These are phyloP conservation scores for Acrocyrtus sp. DNA, from an alignment of 2,888 invertebrate genomes.

Conservation along the genomic window DNA sequence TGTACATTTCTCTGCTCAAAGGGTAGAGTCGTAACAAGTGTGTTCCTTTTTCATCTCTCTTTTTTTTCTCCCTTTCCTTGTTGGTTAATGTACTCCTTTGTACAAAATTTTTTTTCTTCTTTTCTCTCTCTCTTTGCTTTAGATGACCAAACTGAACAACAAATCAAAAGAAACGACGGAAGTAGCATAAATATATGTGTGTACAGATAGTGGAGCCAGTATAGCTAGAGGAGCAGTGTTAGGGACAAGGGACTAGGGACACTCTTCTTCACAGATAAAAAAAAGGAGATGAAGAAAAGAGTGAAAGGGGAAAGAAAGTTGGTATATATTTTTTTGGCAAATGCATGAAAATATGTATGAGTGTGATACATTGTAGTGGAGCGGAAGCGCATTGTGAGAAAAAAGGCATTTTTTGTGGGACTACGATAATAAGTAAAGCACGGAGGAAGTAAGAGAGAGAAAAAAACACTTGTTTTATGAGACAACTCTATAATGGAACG, in stretches of 20 bases:
- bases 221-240: not conserved
- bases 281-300: not conserved
- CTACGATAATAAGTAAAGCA: not conserved
- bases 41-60: not conserved
- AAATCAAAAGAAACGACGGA: constrained; percentile 37
- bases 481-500: not conserved
- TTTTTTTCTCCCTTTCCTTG: not conserved
- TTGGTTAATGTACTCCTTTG: constrained; percentile 17
- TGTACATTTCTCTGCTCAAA: not conserved
- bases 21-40: not conserved
- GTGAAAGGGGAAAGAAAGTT: not conserved
- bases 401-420: constrained; percentile 2
- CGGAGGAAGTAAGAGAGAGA: not conserved
- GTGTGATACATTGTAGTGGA: not conserved
- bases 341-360: not conserved
- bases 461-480: constrained; percentile 15
- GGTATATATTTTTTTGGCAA: not conserved
- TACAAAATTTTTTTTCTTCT: not conserved
- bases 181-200: constrained; percentile 17
- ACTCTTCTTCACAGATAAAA: not conserved
- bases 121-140: not conserved
- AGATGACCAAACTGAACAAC: constrained; percentile 24
- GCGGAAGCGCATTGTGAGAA: constrained; percentile 26
- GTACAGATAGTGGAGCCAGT: not conserved
- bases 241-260: not conserved